Evolutionary conservation across 1,140 invertebrate genomes (phyloP), one percentile per base, ranked within the genome.

Genomic region (Drosophila tani): DNA sequence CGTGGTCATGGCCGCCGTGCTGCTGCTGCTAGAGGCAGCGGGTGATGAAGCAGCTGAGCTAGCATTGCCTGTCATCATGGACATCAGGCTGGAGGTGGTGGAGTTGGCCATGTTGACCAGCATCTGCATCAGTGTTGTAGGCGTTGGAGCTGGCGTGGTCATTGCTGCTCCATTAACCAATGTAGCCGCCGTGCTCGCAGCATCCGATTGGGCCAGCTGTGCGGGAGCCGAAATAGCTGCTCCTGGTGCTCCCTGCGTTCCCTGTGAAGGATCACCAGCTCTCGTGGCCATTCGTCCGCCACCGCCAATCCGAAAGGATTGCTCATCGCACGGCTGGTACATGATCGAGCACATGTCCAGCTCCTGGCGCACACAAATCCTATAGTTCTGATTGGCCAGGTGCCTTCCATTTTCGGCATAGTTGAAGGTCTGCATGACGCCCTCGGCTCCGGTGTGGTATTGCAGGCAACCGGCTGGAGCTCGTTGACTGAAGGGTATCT

Each of bases 321-420:
- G 95, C 43, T 94, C 93, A 77, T 96, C 95, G 65, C 96, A 97
- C 0, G 96, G 96, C 65, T 95, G 93, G 91, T 97, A 97, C 2
- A 94, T 93, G n/a, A 97, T 95, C 11, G 96, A 96, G 81, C 96
- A 97, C 94, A 95, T 95, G 0, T 94, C 95, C 12, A 91, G 83
- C 80, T 96, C 96, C 76, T 96, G 95, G 14, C 96, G 93, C 46
- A 97, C 94, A 81, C 96, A 97, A n/a, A 96, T 95, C 46, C 94
- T 94, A 92, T 97, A 97, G 82, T 97, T 95, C 77, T 97, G 96
- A 71, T 95, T 93, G 0, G 97, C 95, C n/a, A 97, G 91, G 76
- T 96, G 96, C 3, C 96, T 94, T 0, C 96, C 96, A 87, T 97
- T 97, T 3, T 96, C 95, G 1, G 96, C 95, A 84, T 95, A 97